Evolutionary conservation across 2,888 invertebrate genomes (phyloP).

Genomic region (Xanthorhoe spadicearia): DNA sequence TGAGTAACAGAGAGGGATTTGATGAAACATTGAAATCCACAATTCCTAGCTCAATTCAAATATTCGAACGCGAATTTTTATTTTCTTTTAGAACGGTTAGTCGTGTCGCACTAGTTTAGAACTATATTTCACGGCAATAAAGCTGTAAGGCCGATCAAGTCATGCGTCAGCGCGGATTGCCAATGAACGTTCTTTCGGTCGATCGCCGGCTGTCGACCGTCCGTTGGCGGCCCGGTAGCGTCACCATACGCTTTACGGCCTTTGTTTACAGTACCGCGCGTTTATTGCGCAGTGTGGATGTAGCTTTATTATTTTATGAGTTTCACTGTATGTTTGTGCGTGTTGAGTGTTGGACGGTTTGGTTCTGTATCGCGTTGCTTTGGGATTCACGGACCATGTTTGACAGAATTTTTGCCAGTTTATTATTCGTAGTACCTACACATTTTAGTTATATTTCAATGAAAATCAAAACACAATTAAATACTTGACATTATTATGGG

Average conservation of each 20-base stretch:
- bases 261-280: slow-evolving; percentile 20
- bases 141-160: slow-evolving; percentile 15
- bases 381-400: neutral
- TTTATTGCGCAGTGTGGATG: slow-evolving; percentile 12
- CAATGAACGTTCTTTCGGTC: slow-evolving; percentile 22
- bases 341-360: neutral
- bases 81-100: slow-evolving; percentile 3
- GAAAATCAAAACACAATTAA: too few relatives aligned
- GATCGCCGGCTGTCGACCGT: slow-evolving; percentile 9
- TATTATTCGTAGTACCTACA: too few relatives aligned
- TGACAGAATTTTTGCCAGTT: neutral
- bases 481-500: too few relatives aligned
- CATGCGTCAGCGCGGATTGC: slow-evolving; percentile 19
- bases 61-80: neutral
- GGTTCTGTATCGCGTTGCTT: neutral
- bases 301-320: slow-evolving; percentile 17
- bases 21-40: slow-evolving; percentile 5
- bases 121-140: slow-evolving; percentile 22
- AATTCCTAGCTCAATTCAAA: slow-evolving; percentile 4
- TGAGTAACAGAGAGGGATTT: neutral
- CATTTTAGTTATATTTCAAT: too few relatives aligned
- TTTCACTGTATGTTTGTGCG: slow-evolving; percentile 1
- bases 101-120: slow-evolving; percentile 8
- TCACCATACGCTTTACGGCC: slow-evolving; percentile 15
- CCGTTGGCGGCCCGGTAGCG: slow-evolving; percentile 1